A percentile compares a stretch with the other conserved stretches of the same genome.
Conservation (phyloP, 2,113 vertebrate genomes). For the Hyperoodon ampullatus region DNA sequence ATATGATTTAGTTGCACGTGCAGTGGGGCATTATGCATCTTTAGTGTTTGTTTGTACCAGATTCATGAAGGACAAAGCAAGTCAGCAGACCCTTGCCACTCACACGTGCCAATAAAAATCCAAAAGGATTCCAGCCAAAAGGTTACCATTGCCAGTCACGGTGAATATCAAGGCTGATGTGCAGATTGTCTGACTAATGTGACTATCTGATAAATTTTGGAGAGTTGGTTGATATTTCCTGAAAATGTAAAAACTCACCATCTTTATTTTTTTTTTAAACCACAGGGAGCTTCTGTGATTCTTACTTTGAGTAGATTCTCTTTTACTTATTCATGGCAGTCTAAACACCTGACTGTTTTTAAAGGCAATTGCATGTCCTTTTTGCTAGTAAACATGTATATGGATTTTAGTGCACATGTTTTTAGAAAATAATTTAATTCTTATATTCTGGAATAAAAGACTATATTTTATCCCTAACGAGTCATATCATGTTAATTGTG, state of each 20-base stretch:
- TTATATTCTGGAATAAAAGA: background rate
- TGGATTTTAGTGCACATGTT: background rate
- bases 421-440: background rate
- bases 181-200: background rate
- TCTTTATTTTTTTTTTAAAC: too few relatives aligned
- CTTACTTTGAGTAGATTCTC: background rate
- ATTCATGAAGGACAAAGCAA: background rate
- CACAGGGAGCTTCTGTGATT: background rate
- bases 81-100: background rate
- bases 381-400: background rate
- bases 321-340: background rate
- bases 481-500: background rate
- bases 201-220: background rate
- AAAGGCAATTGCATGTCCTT: background rate
- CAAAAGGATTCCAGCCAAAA: background rate
- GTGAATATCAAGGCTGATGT: background rate
- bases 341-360: background rate
- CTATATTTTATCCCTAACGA: background rate
- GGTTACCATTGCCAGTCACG: background rate
- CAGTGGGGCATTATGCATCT: too few relatives aligned
- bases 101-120: background rate
- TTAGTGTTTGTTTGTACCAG: background rate
- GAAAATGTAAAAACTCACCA: background rate
- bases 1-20: background rate
- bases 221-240: background rate